Conservation (phyloP, 2,113 vertebrate genomes). For the Misgurnus mizolepis region DNA sequence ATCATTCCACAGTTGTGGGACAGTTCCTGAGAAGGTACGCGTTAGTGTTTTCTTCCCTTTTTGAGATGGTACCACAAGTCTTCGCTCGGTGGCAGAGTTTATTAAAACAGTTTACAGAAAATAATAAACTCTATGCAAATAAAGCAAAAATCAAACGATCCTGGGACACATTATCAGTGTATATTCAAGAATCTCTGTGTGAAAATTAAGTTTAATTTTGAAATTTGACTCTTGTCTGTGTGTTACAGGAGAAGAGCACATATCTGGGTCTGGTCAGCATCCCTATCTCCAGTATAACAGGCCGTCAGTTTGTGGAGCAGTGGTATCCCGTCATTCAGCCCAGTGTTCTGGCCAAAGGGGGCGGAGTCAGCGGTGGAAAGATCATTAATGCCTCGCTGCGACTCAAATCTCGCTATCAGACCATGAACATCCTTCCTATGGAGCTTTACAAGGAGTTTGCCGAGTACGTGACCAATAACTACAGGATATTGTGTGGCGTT, state of each 20-base stretch:
- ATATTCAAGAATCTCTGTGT: too few relatives aligned
- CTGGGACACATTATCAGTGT: too few relatives aligned
- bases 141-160: too few relatives aligned
- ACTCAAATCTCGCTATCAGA: conserved; percentile 94
- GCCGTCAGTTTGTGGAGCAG: conserved; percentile 94
- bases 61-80: too few relatives aligned
- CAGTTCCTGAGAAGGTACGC: too few relatives aligned
- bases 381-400: conserved; percentile 88
- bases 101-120: too few relatives aligned
- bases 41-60: too few relatives aligned
- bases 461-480: conserved; percentile 96
- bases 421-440: conserved; percentile 98
- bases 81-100: too few relatives aligned
- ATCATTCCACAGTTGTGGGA: too few relatives aligned
- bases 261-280: conserved; percentile 96
- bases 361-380: conserved; percentile 83
- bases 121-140: too few relatives aligned
- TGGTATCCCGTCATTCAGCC: conserved; percentile 96
- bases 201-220: too few relatives aligned
- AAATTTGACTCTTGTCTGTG: neutral
- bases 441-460: conserved; percentile 98
- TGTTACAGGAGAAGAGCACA: conserved; percentile 86
- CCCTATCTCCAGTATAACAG: conserved; percentile 92
- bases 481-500: conserved; percentile 90
- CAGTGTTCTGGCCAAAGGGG: conserved; percentile 78